Evolutionary conservation across 2,888 invertebrate genomes (phyloP).

Genomic region (Synanthedon andrenaeformis): DNA sequence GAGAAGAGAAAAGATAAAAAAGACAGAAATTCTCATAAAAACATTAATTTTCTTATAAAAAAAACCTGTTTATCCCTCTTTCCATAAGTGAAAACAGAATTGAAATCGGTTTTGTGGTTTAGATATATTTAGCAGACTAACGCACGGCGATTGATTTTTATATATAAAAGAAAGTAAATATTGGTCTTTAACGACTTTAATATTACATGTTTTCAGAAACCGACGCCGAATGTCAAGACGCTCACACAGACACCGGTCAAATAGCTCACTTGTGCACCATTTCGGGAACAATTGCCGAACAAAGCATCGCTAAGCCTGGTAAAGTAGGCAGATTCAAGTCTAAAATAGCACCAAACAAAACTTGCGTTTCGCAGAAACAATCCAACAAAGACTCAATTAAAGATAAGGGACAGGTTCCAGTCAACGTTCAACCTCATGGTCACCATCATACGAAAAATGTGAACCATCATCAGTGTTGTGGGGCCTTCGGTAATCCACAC

Average conservation of each 20-base stretch:
- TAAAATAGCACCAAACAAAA: slow-evolving; percentile 47
- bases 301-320: slow-evolving; percentile 33
- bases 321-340: slow-evolving; percentile 52
- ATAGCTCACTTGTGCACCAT: slow-evolving; percentile 26
- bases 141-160: too few relatives aligned
- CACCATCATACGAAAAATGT: slow-evolving; percentile 57
- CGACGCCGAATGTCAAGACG: slow-evolving; percentile 53
- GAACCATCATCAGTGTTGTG: slow-evolving; percentile 64
- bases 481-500: slow-evolving; percentile 62
- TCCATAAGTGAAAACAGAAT: too few relatives aligned
- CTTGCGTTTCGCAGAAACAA: slow-evolving; percentile 27
- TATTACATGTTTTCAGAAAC: slow-evolving; percentile 31
- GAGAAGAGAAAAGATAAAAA: too few relatives aligned
- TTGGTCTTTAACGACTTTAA: neutral
- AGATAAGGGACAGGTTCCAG: slow-evolving; percentile 15
- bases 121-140: too few relatives aligned
- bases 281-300: slow-evolving; percentile 25
- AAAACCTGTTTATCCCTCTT: too few relatives aligned
- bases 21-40: too few relatives aligned
- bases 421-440: slow-evolving; percentile 47
- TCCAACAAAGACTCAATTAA: slow-evolving; percentile 26
- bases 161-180: too few relatives aligned
- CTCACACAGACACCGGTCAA: slow-evolving; percentile 28
- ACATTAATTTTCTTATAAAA: too few relatives aligned
- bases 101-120: too few relatives aligned